Evolutionary conservation across 2,113 vertebrate species (phyloP), one percentile per base, ranked within the genome.

Genomic region (Sciurus niger): DNA sequence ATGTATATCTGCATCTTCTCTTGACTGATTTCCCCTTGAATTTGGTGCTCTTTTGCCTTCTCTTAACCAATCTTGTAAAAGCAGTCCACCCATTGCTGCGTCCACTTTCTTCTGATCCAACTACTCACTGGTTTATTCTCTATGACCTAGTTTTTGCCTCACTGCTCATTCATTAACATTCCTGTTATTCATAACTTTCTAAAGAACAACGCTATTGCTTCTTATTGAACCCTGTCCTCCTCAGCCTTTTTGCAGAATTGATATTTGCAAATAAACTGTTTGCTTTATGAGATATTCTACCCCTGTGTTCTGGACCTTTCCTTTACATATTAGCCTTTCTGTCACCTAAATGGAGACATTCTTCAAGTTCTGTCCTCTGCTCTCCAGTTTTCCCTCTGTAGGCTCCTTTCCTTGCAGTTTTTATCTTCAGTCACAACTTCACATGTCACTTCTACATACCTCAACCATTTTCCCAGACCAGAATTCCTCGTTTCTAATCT

Each of bases 21-120:
- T 88, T 88, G 46, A 48, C 68, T 58, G 46, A 88, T 88, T 88
- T 65, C 53, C 16, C 14, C 34, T 88, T 73, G 20, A 72, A 84
- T 88, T 77, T 91, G 63, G 65, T 94, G 65, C 55, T 60, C n/a
- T 58, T 84, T 93, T 84, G 34, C 60, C 60, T 46, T 91, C 46
- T 88, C 25, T 67, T 73, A 65, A 77, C 34, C 46, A 17, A 37
- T 93, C 73, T 85, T 70, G 30, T 24, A 65, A 77, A 60, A 77
- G 30, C 63, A 30, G 2, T 55, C 53, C 48, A n/a, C 8, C 30
- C 51, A 22, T 78, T 68, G 58, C 4, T 11, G 4, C 40, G 32
- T 37, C 4, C 10, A 34, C 14, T 86, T 37, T 74, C 40, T 86
- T 86, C 60, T 74, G 51, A 86, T 11, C 8, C 3, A 34, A 22